A percentile compares a stretch with the other conserved stretches of the same genome.
Evolutionary conservation across 2,797 vertebrate genomes (phyloP).

Genomic region (Acanthurus lineatus): DNA sequence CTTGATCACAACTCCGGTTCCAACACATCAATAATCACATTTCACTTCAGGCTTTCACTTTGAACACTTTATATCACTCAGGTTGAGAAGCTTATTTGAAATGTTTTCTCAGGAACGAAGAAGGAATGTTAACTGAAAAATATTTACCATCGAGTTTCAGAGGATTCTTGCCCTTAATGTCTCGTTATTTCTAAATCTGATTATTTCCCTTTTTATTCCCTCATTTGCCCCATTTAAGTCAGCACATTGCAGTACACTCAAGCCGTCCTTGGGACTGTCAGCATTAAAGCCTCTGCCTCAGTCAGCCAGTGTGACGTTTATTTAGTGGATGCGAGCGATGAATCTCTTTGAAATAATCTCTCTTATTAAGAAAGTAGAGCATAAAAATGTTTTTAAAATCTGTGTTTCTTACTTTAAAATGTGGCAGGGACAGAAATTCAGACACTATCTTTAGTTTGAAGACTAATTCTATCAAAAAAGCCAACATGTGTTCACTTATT

Average conservation of each 20-base stretch:
- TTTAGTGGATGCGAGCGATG: background rate
- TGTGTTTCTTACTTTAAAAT: background rate
- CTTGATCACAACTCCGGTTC: conserved; percentile 24
- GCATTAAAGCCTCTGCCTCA: conserved; percentile 24
- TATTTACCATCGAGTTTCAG: background rate
- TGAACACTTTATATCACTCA: conserved; percentile 4
- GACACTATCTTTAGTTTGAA: background rate
- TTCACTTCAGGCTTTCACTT: conserved; percentile 23
- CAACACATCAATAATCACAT: conserved; percentile 17
- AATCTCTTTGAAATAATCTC: conserved; percentile 16
- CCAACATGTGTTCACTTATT: background rate
- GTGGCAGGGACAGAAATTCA: conserved; percentile 1
- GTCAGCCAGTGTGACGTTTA: conserved; percentile 9
- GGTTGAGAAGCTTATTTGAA: conserved; percentile 16
- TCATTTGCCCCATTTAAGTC: background rate
- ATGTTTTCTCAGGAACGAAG: conserved; percentile 15
- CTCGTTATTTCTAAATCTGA: background rate
- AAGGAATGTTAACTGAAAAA: conserved; percentile 31
- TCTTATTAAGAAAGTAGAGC: conserved; percentile 1
- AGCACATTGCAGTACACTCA: background rate
- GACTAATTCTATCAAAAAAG: background rate
- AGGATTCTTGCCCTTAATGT: background rate
- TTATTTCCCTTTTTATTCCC: conserved; percentile 10
- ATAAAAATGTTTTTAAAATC: background rate
- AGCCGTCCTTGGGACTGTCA: conserved; percentile 5